Conservation (phyloP, 2,113 vertebrate species). For the Hemibagrus wyckioides region DNA sequence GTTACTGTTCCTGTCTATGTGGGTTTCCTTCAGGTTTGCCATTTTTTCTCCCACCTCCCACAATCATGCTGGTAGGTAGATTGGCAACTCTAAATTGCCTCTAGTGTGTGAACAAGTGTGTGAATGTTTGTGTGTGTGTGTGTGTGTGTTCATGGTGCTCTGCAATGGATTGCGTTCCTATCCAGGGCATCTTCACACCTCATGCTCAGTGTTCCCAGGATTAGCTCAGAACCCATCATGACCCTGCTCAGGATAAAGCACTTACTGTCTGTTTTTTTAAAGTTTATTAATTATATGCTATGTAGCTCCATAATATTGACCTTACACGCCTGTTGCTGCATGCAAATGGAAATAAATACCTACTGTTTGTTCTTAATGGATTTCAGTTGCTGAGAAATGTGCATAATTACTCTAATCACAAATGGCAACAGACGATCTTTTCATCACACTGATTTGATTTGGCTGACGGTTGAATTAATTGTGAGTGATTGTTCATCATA, state of each 20-base stretch:
- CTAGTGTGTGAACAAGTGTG: background rate
- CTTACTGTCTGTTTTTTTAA: background rate
- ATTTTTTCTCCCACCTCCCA: background rate
- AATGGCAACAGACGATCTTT: constrained; percentile 43
- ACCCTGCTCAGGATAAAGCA: background rate
- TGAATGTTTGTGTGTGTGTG: background rate
- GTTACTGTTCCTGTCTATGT: background rate
- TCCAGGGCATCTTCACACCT: background rate
- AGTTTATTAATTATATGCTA: background rate
- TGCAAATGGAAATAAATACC: constrained; percentile 10
- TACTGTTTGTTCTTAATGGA: constrained; percentile 44
- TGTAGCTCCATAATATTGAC: background rate
- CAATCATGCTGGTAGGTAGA: background rate
- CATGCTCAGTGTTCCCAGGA: background rate
- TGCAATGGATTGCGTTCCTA: background rate
- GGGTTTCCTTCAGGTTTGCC: background rate
- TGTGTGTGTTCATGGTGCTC: background rate
- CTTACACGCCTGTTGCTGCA: constrained; percentile 27
- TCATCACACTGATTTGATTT: constrained; percentile 33
- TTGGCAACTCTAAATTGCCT: background rate
- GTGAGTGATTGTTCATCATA: constrained; percentile 5
- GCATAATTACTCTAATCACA: constrained; percentile 49
- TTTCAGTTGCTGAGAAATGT: constrained; percentile 47
- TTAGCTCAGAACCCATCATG: background rate
- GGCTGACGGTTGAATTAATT: constrained; percentile 31